Conservation (phyloP, 2,888 invertebrate genomes). For the Andrena haemorrhoa region DNA sequence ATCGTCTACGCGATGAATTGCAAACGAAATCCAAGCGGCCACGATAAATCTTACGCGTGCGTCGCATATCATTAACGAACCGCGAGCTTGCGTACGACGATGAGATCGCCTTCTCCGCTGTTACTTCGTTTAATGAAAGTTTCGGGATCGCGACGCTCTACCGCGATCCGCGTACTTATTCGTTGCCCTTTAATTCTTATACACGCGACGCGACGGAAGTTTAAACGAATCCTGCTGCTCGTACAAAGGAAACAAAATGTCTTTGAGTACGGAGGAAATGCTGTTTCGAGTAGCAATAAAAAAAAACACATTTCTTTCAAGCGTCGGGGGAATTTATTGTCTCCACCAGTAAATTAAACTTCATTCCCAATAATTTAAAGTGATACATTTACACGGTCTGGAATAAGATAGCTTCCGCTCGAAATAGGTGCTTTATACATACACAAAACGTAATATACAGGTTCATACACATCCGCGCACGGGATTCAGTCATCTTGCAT, state of each 20-base stretch:
- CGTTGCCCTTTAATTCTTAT: conserved; percentile 58
- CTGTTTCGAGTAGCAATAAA: conserved; percentile 74
- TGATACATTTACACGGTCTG: conserved; percentile 31
- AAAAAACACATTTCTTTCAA: conserved; percentile 74
- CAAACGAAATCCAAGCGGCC: conserved; percentile 23
- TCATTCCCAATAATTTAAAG: conserved; percentile 43
- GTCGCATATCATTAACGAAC: conserved; percentile 9
- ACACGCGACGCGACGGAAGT: conserved; percentile 49
- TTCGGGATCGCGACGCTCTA: conserved; percentile 27
- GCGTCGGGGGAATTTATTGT: conserved; percentile 60
- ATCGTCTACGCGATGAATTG: conserved; percentile 28
- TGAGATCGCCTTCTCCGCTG: conserved; percentile 13
- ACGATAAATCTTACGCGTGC: conserved; percentile 33
- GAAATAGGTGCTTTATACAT: conserved; percentile 27
- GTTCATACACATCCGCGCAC: conserved; percentile 12
- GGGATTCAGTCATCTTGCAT: conserved; percentile 7
- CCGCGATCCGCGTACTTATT: conserved; percentile 29
- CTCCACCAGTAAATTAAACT: conserved; percentile 45
- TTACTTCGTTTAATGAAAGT: conserved; percentile 27
- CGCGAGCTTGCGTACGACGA: conserved; percentile 6
- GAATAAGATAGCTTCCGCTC: neutral
- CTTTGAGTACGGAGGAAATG: conserved; percentile 50
- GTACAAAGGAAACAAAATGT: conserved; percentile 48
- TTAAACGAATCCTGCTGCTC: conserved; percentile 57
- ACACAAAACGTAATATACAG: conserved; percentile 28